A percentile compares a stretch with the other conserved stretches of the same genome.
Conservation (phyloP, 1,140 invertebrate genomes). For the Gryllus bimaculatus region DNA sequence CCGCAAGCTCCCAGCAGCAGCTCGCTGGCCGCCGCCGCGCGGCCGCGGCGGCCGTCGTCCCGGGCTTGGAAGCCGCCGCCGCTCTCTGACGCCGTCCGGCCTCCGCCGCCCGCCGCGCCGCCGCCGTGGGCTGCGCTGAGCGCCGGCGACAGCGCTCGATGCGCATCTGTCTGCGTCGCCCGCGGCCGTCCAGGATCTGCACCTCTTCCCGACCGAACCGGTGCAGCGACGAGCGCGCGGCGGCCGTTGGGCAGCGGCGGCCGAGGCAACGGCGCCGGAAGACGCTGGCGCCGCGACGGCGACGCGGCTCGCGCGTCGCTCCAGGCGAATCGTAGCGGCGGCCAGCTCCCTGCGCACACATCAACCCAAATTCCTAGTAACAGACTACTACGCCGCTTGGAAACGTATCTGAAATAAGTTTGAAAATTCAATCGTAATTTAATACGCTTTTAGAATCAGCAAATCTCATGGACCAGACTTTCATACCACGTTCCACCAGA, state of each 20-base stretch:
- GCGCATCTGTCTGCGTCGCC: conserved; percentile 59
- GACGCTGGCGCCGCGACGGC: not conserved
- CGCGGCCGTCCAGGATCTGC: conserved; percentile 53
- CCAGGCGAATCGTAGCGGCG: no score
- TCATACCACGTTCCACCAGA: no score
- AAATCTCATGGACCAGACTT: no score
- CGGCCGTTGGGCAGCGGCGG: conserved; percentile 70
- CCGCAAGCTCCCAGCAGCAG: conserved; percentile 8
- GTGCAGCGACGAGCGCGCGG: conserved; percentile 55
- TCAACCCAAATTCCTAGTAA: not conserved
- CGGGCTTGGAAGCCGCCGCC: conserved; percentile 21
- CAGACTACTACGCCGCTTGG: no score
- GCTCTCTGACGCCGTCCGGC: not conserved
- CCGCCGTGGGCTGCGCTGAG: conserved; percentile 15
- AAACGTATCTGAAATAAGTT: no score
- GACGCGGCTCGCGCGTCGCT: no score
- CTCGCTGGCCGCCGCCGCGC: conserved; percentile 28
- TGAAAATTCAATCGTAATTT: no score
- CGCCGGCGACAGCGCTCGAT: conserved; percentile 50
- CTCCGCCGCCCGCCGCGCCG: conserved; percentile 30
- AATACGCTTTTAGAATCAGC: no score
- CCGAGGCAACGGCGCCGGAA: conserved; percentile 52
- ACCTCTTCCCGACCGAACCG: conserved; percentile 71
- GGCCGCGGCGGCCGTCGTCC: conserved; percentile 21
- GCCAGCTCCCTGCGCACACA: not conserved